A percentile compares a stretch with the other conserved stretches of the same genome.
These are phyloP conservation scores for Ormia ochracea DNA, from an alignment of 2,888 invertebrate species.

Conservation along the genomic window DNA sequence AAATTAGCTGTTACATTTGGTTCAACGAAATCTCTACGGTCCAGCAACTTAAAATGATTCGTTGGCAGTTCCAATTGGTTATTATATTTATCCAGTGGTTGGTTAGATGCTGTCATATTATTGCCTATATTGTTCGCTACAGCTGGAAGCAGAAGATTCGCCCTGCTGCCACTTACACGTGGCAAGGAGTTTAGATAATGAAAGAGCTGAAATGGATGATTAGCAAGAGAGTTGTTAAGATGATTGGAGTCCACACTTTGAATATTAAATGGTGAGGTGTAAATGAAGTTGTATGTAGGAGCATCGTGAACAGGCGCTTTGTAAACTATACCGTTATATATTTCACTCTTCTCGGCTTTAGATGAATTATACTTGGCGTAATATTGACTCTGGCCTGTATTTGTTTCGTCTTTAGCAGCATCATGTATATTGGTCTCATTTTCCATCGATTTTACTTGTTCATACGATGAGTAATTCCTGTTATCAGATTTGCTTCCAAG, in stretches of 20 bases:
- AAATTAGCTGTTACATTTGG: neutral
- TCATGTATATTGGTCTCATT: neutral
- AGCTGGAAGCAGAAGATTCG: neutral
- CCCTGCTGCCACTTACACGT: neutral
- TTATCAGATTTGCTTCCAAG: neutral
- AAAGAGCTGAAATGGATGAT: neutral
- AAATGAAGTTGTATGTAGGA: constrained; percentile 40
- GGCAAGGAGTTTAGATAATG: neutral
- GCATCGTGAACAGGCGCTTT: constrained; percentile 38
- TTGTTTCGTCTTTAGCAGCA: neutral
- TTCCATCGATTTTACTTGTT: neutral
- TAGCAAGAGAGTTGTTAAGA: neutral
- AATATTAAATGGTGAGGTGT: constrained; percentile 8
- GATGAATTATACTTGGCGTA: neutral
- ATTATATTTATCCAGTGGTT: neutral
- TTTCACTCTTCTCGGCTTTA: neutral
- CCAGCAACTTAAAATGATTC: neutral
- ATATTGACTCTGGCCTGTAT: neutral
- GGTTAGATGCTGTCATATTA: neutral
- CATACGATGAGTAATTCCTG: neutral
- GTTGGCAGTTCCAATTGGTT: neutral
- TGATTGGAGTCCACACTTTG: neutral
- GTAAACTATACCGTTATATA: constrained; percentile 45
- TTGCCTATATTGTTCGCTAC: no score
- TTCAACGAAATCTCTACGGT: neutral